phyloP scores from a whole-genome alignment of 2,888 invertebrate species.

The Cantharis lateralis region DNA sequence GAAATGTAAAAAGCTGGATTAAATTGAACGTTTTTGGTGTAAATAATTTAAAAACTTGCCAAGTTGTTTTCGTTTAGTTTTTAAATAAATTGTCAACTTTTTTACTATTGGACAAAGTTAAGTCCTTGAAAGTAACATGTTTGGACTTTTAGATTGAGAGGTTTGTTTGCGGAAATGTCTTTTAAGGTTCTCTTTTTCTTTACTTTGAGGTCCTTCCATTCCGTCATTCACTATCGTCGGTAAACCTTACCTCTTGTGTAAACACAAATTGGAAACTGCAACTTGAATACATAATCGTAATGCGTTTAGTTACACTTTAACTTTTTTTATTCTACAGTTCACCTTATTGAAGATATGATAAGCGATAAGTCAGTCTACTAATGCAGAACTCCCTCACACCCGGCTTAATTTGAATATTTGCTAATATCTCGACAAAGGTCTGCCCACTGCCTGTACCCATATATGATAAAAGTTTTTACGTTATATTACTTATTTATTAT shows the following conservation, averaged over 20 bases:
- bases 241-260: constrained; percentile 20
- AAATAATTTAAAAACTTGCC: neutral
- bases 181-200: constrained; percentile 36
- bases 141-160: constrained; percentile 46
- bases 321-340: neutral
- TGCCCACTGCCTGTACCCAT: neutral
- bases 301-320: neutral
- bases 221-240: constrained; percentile 22
- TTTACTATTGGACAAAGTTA: constrained; percentile 10
- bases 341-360: too few species aligned
- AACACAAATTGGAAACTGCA: constrained; percentile 7
- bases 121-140: constrained; percentile 33
- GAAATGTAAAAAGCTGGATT: neutral
- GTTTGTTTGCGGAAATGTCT: constrained; percentile 47
- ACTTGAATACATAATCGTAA: constrained; percentile 11
- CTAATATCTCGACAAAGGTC: neutral
- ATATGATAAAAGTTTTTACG: neutral
- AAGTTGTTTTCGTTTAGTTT: neutral
- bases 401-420: neutral
- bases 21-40: neutral
- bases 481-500: neutral
- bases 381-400: neutral
- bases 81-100: constrained; percentile 15
- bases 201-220: constrained; percentile 28
- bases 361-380: too few species aligned